A percentile compares a stretch with the other conserved stretches of the same genome.
phyloP scores from a whole-genome alignment of 1,140 invertebrate species.

The Drosophila oshimai region DNA sequence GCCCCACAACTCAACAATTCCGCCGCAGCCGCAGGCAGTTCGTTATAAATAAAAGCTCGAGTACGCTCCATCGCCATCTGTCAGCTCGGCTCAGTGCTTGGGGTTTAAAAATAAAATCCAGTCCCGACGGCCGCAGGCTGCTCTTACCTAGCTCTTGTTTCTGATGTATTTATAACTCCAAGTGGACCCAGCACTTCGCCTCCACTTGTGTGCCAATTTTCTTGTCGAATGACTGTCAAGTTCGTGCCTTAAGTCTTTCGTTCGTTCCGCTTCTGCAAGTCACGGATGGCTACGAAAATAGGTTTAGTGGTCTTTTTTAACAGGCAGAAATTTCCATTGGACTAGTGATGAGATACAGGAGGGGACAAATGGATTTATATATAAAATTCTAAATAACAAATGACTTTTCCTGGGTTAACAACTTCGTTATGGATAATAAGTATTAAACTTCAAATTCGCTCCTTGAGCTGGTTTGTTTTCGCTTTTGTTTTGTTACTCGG shows the following conservation, averaged over 20 bases:
- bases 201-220: conserved; percentile 39
- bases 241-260: conserved; percentile 56
- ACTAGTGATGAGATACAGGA: background rate
- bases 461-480: conserved; percentile 1
- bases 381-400: no score
- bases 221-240: conserved; percentile 62
- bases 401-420: no score
- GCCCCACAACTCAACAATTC: conserved; percentile 39
- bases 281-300: conserved; percentile 25
- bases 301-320: background rate
- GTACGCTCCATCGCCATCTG: conserved; percentile 28
- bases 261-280: conserved; percentile 13
- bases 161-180: conserved; percentile 34
- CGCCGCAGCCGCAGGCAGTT: conserved; percentile 20
- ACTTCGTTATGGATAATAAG: no score
- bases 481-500: conserved; percentile 9
- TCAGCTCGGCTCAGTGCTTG: conserved; percentile 21
- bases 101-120: conserved; percentile 37
- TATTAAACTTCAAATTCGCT: background rate
- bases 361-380: no score
- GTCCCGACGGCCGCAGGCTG: conserved; percentile 7
- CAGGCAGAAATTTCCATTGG: background rate
- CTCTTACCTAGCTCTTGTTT: conserved; percentile 15
- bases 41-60: conserved; percentile 42
- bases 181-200: background rate